Evolutionary conservation across 2,797 vertebrate species (phyloP).

Genomic region (Margarornis squamiger): DNA sequence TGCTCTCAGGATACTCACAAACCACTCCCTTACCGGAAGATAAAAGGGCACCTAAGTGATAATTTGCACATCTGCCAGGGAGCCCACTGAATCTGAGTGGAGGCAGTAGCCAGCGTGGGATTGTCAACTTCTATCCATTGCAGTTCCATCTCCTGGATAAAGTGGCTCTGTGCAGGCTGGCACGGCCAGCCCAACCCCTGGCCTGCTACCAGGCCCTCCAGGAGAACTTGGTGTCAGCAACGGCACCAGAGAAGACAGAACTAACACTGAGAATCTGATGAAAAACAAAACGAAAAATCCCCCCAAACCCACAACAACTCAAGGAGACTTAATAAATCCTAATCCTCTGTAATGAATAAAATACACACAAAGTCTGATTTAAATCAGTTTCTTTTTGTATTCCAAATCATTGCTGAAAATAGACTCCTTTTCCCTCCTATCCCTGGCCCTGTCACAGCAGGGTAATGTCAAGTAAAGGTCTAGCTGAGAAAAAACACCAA

Average conservation of each 20-base stretch:
- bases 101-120: neutral
- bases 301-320: neutral
- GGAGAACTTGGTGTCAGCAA: neutral
- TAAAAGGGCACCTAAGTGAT: neutral
- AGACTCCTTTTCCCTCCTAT: slow-evolving; percentile 23
- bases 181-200: neutral
- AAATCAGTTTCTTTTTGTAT: slow-evolving; percentile 43
- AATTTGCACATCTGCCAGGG: neutral
- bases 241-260: neutral
- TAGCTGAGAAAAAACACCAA: slow-evolving; percentile 47
- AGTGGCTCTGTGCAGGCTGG: neutral
- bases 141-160: neutral
- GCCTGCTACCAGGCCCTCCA: neutral
- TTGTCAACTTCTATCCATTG: neutral
- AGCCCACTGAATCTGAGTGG: neutral
- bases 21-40: neutral
- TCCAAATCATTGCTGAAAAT: slow-evolving; percentile 41
- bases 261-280: neutral
- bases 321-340: slow-evolving; percentile 16
- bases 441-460: slow-evolving; percentile 37
- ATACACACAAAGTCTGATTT: slow-evolving; percentile 21
- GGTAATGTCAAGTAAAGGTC: slow-evolving; percentile 61
- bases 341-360: slow-evolving; percentile 38
- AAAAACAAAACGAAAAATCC: neutral
- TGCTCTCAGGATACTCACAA: neutral